Evolutionary conservation across 2,113 vertebrate species (phyloP).

Genomic region (Condylura cristata): DNA sequence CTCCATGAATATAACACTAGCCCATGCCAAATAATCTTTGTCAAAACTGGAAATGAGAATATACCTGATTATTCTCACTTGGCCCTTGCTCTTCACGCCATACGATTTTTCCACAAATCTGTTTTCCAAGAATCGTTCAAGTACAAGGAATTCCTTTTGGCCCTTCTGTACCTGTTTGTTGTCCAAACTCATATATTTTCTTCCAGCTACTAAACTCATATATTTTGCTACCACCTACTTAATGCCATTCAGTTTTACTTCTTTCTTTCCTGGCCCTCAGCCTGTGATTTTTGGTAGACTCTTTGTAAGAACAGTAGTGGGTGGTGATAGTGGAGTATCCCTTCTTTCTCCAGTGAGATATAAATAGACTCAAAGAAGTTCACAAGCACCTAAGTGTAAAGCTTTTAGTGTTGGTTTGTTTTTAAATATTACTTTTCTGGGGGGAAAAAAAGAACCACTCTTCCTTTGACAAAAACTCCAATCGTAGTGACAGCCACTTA

Average conservation of each 20-base stretch:
- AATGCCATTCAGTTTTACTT: conserved; percentile 53
- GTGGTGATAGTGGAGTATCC: neutral
- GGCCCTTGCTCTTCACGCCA: neutral
- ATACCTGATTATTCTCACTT: conserved; percentile 40
- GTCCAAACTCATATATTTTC: conserved; percentile 44
- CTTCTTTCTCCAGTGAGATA: conserved; percentile 17
- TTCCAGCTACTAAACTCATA: conserved; percentile 37
- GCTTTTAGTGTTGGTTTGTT: conserved; percentile 19
- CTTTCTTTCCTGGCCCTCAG: conserved; percentile 49
- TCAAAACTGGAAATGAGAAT: conserved; percentile 26
- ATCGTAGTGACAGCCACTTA: conserved; percentile 32
- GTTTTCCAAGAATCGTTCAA: conserved; percentile 57
- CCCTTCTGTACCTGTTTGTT: conserved; percentile 3
- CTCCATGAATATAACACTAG: conserved; percentile 35
- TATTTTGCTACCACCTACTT: conserved; percentile 58
- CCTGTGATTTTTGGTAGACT: conserved; percentile 42
- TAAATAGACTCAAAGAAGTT: neutral
- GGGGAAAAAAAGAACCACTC: neutral
- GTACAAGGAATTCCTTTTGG: conserved; percentile 29
- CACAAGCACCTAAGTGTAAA: conserved; percentile 13
- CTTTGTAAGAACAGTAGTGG: conserved; percentile 43
- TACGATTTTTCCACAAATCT: conserved; percentile 28
- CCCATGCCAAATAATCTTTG: neutral
- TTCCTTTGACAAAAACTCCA: conserved; percentile 46
- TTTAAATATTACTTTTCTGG: conserved; percentile 51